phyloP scores from a whole-genome alignment of 92 coral and sea anemone genomes.

The Bergia sp. region DNA sequence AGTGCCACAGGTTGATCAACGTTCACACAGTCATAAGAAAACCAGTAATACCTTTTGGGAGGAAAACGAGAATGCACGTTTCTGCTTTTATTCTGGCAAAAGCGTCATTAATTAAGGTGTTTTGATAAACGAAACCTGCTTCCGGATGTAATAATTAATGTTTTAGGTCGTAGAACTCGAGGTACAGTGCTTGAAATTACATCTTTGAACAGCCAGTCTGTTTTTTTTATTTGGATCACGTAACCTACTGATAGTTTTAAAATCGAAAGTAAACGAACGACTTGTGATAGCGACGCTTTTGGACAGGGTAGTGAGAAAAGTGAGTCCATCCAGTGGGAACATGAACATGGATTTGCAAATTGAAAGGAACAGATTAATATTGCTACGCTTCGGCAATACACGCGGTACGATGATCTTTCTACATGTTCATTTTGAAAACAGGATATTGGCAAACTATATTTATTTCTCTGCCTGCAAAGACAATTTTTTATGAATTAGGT shows the following conservation, averaged over 20 bases:
- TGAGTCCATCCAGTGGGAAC: neutral
- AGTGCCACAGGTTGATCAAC: neutral
- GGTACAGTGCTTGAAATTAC: neutral
- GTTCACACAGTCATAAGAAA: neutral
- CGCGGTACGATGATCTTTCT: neutral
- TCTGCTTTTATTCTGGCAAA: neutral
- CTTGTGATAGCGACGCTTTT: no score
- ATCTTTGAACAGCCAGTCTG: neutral
- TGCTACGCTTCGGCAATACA: neutral
- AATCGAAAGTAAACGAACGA: neutral
- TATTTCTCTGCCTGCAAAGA: neutral
- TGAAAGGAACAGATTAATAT: no score
- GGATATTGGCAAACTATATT: neutral
- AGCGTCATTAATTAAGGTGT: conserved; percentile 11
- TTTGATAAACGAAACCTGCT: conserved; percentile 8
- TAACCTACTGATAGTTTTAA: neutral
- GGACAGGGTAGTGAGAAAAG: neutral
- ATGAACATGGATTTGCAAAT: neutral
- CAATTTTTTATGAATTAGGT: neutral
- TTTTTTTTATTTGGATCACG: neutral
- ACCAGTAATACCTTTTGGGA: neutral
- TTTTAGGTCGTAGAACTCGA: neutral
- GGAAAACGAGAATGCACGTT: neutral
- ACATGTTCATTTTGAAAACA: neutral
- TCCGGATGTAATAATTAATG: conserved; percentile 17